These are phyloP conservation scores for Pimpla rufipes DNA, from an alignment of 2,888 invertebrate genomes.

Conservation along the genomic window DNA sequence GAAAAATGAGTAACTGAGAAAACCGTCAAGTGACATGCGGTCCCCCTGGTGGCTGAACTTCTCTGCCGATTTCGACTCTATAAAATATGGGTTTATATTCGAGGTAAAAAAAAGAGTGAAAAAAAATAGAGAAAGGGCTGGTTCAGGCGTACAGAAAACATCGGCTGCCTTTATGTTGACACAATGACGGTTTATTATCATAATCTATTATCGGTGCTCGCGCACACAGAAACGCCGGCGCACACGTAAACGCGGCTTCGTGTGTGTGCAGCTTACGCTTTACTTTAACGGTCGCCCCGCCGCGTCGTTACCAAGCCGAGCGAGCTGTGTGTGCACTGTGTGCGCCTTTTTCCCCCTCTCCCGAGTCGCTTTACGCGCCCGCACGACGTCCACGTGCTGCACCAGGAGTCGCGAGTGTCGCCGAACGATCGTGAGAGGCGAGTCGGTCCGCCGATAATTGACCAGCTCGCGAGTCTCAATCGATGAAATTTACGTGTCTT, in stretches of 20 bases:
- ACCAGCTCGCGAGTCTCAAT: neutral
- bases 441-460: neutral
- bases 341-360: constrained; percentile 35
- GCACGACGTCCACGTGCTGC: constrained; percentile 13
- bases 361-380: constrained; percentile 22
- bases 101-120: constrained; percentile 40
- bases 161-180: constrained; percentile 76
- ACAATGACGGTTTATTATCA: constrained; percentile 83
- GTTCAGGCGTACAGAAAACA: constrained; percentile 61
- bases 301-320: constrained; percentile 67
- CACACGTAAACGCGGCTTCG: constrained; percentile 11
- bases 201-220: constrained; percentile 83
- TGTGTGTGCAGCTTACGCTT: constrained; percentile 55
- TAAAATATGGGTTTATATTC: constrained; percentile 34
- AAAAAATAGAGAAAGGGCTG: constrained; percentile 55
- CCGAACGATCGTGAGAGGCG: constrained; percentile 16
- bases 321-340: constrained; percentile 11
- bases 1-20: too few species aligned
- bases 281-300: constrained; percentile 62
- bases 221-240: constrained; percentile 34
- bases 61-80: neutral
- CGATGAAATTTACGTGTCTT: constrained; percentile 2
- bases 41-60: too few species aligned
- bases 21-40: too few species aligned
- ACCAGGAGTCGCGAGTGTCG: constrained; percentile 21